Conservation (phyloP, 1,140 invertebrate genomes). For the Euura saliciscinereae region DNA sequence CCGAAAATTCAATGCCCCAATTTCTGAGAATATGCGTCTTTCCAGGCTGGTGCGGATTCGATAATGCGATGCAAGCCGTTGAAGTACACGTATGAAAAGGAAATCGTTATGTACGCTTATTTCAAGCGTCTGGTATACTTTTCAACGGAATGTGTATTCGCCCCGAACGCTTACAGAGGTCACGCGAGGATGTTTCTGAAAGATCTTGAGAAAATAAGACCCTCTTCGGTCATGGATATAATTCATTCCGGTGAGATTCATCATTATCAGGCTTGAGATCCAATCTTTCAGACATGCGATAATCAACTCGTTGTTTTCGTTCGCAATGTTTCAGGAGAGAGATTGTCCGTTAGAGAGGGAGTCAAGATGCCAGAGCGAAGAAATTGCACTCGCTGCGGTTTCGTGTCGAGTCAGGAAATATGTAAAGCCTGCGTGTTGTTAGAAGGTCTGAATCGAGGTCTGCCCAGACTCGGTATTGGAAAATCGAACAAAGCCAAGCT, state of each 20-base stretch:
- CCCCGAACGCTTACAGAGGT: slow-evolving; percentile 97
- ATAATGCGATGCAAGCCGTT: slow-evolving; percentile 96
- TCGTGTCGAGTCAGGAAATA: slow-evolving; percentile 93
- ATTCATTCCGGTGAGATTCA: slow-evolving; percentile 85
- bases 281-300: slow-evolving; percentile 14
- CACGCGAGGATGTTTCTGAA: slow-evolving; percentile 93
- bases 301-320: slow-evolving; percentile 17
- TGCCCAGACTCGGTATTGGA: slow-evolving; percentile 85
- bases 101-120: slow-evolving; percentile 99
- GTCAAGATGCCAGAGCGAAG: slow-evolving; percentile 83
- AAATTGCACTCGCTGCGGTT: slow-evolving; percentile 87
- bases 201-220: slow-evolving; percentile 93
- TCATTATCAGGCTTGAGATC: slow-evolving; percentile 9
- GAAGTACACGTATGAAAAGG: slow-evolving; percentile 99
- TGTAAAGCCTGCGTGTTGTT: slow-evolving; percentile 97
- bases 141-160: slow-evolving; percentile 98
- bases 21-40: slow-evolving; percentile 25
- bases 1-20: neutral
- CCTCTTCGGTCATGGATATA: slow-evolving; percentile 96
- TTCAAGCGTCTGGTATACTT: slow-evolving; percentile 98
- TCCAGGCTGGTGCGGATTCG: slow-evolving; percentile 80
- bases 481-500: slow-evolving; percentile 81
- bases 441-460: slow-evolving; percentile 93
- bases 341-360: slow-evolving; percentile 79
- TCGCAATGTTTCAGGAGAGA: slow-evolving; percentile 74